Evolutionary conservation across 2,113 vertebrate genomes (phyloP), one percentile per base, ranked within the genome.

Genomic region (Lathamus discolor): DNA sequence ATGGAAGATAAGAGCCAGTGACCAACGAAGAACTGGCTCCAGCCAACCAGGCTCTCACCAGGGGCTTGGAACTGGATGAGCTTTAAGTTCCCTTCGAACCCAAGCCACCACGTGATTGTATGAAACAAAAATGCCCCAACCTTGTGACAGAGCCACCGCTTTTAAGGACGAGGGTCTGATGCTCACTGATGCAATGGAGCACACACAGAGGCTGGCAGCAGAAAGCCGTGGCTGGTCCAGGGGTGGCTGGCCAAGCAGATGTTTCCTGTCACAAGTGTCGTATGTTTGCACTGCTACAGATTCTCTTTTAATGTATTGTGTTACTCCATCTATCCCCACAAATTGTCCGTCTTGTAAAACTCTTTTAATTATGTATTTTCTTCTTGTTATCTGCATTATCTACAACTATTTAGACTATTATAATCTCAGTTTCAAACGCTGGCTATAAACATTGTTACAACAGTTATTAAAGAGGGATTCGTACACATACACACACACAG

Each of bases 401-500:
- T 97, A 95, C 86, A 95, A 97, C 97, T 97, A 98, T 98, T 98
- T 98, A 98, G 96, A 96, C 95, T 95, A 90, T 96, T 94, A 96
- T 90, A 96, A 96, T 95, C 96, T 96, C 95, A 51, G 95, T 97
- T 97, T 97, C 96, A 93, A 96, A 96, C 54, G 82, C 31, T 78
- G 44, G 78, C 72, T 96, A 96, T 96, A 98, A 98, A 97, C 89
- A 92, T 86, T 89, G 94, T 69, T 96, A 77, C 88, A 97, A 83
- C 92, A 94, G 94, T 96, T 95, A 96, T 92, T 97, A 95, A 83
- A 93, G 29, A 43, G 73, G 85, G 22, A 75, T 44, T 94, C 83
- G 2, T 33, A 64, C 17, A 92, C 77, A 90, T 57, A 95, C 83
- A 67, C 19, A 91, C 8, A 44, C 1, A 35, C 0, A 88, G 73